Evolutionary conservation across 2,888 invertebrate species (phyloP).

Genomic region (Eilema caniola): DNA sequence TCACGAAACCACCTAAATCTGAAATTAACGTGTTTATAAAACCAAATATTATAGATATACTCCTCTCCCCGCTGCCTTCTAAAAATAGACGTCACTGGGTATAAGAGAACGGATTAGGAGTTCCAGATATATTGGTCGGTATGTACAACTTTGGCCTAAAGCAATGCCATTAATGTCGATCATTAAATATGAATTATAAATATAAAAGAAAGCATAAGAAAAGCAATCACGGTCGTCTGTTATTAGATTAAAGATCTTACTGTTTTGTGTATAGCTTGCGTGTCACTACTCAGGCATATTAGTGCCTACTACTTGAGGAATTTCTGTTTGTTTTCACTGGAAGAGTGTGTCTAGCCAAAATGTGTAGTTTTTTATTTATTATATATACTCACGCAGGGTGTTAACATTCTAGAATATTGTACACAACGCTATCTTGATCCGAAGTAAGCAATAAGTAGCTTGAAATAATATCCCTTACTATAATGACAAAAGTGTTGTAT

Average conservation of each 20-base stretch:
- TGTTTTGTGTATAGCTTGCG: slow-evolving; percentile 56
- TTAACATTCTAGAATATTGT: not conserved
- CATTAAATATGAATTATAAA: slow-evolving; percentile 87
- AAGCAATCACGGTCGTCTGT: slow-evolving; percentile 80
- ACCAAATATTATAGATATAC: slow-evolving; percentile 60
- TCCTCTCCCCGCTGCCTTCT: slow-evolving; percentile 37
- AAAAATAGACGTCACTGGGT: slow-evolving; percentile 32
- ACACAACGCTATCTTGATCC: too few relatives aligned
- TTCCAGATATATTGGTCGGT: slow-evolving; percentile 60
- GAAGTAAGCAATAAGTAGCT: too few relatives aligned
- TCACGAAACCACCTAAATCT: slow-evolving; percentile 84
- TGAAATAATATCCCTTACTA: too few relatives aligned
- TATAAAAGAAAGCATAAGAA: slow-evolving; percentile 84
- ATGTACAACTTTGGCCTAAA: slow-evolving; percentile 69
- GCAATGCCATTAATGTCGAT: slow-evolving; percentile 84
- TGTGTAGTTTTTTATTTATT: not conserved
- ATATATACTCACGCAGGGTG: not conserved
- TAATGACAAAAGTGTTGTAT: too few relatives aligned
- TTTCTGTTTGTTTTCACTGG: slow-evolving; percentile 4
- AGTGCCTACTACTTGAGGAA: not conserved
- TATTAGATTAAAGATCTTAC: slow-evolving; percentile 82
- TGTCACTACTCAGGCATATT: slow-evolving; percentile 35
- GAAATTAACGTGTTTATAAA: slow-evolving; percentile 82
- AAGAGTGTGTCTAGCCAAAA: not conserved
- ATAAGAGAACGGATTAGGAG: slow-evolving; percentile 56